phyloP scores from a whole-genome alignment of 2,888 invertebrate genomes.

The Philhelius pedissequus region DNA sequence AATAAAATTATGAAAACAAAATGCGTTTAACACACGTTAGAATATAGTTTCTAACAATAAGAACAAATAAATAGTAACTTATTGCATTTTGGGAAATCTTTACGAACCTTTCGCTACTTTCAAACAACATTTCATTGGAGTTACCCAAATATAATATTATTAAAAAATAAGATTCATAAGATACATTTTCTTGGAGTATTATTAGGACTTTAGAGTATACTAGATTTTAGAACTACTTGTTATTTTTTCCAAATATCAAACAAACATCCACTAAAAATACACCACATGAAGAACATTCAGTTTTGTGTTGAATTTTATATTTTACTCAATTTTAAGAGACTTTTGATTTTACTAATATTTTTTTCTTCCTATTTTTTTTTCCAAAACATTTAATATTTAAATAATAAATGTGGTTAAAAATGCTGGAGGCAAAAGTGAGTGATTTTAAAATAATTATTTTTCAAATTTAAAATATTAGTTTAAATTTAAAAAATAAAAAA shows the following conservation, averaged over 20 bases:
- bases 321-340: neutral
- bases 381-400: neutral
- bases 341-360: constrained; percentile 19
- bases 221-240: constrained; percentile 1
- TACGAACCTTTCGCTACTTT: constrained; percentile 7
- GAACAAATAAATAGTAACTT: constrained; percentile 16
- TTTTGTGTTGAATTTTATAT: neutral
- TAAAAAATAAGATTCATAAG: neutral
- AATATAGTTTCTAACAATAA: constrained; percentile 30
- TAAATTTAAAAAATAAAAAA: neutral
- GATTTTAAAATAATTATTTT: neutral
- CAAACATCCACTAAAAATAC: constrained; percentile 23
- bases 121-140: constrained; percentile 29
- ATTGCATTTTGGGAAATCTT: constrained; percentile 32
- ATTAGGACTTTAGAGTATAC: constrained; percentile 6
- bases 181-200: constrained; percentile 5
- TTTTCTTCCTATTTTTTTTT: neutral
- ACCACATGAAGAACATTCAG: constrained; percentile 29
- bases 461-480: neutral
- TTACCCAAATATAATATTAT: neutral
- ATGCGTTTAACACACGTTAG: constrained; percentile 10
- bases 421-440: constrained; percentile 30
- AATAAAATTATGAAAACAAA: neutral
- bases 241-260: constrained; percentile 12
- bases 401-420: constrained; percentile 39